Base-by-base conservation (phyloP, 2,888 invertebrate genomes). In the Choristoneura rosaceana region DNA sequence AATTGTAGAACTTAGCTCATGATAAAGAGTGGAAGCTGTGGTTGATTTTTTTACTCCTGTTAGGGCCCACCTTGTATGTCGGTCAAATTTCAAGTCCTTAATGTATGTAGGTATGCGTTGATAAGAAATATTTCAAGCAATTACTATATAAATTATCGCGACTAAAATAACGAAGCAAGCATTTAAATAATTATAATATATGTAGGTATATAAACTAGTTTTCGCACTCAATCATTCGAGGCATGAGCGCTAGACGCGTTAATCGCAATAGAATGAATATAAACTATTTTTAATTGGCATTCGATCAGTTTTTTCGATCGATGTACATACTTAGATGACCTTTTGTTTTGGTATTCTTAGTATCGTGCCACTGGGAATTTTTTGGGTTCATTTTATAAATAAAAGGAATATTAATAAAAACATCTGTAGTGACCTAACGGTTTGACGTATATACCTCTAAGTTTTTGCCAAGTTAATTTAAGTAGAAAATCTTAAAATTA, bases 171-270 rank as follows among this genome's bases (percentile, higher is more conserved):
- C 8, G 10, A 12, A 58, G 62, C 62, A 45, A 62, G 45, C 25
- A 25, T 45, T 62, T n/a, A 14, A 43, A 45, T 7, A 10, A 25
- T 45, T 33, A 45, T 4, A 45, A n/a, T n/a, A n/a, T n/a, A n/a
- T n/a, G n/a, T n/a, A n/a, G n/a, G n/a, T 45, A 62, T 14, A 12
- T 45, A 33, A 9, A 62, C 62, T 25, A 62, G 62, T 45, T 62
- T 62, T 62, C 14, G 45, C 45, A 25, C 25, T 62, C 25, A 45
- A 62, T 62, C 45, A 45, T 62, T 45, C 33, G 62, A 62, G 62
- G 5, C 12, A 61, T 45, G 45, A 45, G 3, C 25, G 45, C 3
- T 15, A 33, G 62, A 61, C 62, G 14, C 45, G 43, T 7, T 61
- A 61, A 61, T 61, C 17, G 43, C 12, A 10, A 12, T 12, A 7